phyloP scores from a whole-genome alignment of 1,140 invertebrate genomes.

The Eurosta solidaginis region DNA sequence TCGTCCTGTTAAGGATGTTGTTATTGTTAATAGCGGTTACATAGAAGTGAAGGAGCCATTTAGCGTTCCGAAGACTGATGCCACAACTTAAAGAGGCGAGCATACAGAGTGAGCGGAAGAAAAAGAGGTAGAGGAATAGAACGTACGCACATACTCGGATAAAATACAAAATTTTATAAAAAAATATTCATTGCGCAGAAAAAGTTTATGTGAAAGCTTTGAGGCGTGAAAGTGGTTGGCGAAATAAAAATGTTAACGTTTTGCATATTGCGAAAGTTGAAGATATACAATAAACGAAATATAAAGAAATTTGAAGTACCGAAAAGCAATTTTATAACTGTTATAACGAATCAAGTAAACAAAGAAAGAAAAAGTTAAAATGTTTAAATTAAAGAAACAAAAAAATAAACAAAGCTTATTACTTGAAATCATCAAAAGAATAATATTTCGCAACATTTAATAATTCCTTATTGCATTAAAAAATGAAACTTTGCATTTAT shows the following conservation, averaged over 20 bases:
- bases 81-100: slow-evolving; percentile 49
- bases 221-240: not conserved
- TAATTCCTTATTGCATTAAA: slow-evolving; percentile 13
- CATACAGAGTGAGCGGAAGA: not conserved
- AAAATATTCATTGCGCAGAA: not conserved
- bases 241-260: slow-evolving; percentile 15
- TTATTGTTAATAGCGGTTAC: slow-evolving; percentile 75
- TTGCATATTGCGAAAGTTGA: slow-evolving; percentile 22
- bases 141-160: not conserved
- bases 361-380: not conserved
- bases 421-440: not conserved
- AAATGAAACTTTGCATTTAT: slow-evolving; percentile 19
- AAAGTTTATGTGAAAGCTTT: not conserved
- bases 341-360: not conserved
- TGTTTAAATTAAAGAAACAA: not conserved
- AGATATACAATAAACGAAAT: not conserved
- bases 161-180: not conserved
- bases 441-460: not conserved
- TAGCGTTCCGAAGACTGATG: slow-evolving; percentile 80
- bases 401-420: not conserved
- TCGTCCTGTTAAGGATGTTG: slow-evolving; percentile 77
- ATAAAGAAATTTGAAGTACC: slow-evolving; percentile 15
- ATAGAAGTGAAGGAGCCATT: slow-evolving; percentile 77
- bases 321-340: slow-evolving; percentile 21
- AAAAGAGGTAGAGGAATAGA: too few species aligned